Conservation (phyloP, 2,888 invertebrate genomes). For the Rhogogaster chlorosoma region DNA sequence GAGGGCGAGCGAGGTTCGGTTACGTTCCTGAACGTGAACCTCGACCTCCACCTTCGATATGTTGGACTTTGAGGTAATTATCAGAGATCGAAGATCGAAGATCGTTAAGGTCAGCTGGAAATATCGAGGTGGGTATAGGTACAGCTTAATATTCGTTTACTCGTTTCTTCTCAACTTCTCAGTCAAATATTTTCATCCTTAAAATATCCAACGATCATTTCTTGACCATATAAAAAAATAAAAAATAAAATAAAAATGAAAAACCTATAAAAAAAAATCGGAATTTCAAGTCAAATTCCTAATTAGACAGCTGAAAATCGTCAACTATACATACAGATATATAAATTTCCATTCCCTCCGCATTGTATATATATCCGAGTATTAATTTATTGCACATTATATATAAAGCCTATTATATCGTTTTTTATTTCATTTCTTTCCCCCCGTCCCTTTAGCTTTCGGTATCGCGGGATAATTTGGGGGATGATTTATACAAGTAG, state of each 20-base stretch:
- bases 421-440: background rate
- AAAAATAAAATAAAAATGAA: background rate
- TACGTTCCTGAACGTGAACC: background rate
- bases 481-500: too few relatives aligned
- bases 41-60: background rate
- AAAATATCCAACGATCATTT: slow-evolving; percentile 1
- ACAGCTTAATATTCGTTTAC: background rate
- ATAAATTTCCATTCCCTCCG: background rate
- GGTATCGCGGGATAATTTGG: background rate
- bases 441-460: background rate
- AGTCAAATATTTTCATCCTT: background rate
- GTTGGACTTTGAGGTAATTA: background rate
- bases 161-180: background rate
- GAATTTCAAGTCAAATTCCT: background rate
- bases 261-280: background rate
- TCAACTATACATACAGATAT: background rate
- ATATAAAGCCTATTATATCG: background rate
- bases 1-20: background rate
- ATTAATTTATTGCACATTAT: background rate
- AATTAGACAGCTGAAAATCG: background rate
- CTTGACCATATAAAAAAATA: background rate
- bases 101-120: slow-evolving; percentile 26
- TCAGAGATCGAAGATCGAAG: slow-evolving; percentile 14
- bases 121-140: background rate
- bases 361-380: too few relatives aligned